Conservation (phyloP, 2,797 vertebrate species). For the Scolopax bukidnonensis region DNA sequence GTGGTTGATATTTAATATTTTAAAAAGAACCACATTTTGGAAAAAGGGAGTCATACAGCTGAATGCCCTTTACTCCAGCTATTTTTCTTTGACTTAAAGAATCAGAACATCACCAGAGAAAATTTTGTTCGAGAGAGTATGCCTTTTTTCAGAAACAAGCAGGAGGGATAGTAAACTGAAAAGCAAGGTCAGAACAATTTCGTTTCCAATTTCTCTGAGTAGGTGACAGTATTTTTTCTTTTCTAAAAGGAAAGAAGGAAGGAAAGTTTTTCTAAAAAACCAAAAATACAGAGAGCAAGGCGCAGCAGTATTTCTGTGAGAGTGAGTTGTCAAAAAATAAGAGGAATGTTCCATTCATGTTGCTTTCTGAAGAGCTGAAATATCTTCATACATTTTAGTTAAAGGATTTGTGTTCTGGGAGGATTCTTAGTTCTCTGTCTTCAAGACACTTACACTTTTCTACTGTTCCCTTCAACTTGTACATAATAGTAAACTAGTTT, state of each 20-base stretch:
- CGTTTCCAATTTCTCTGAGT: constrained; percentile 35
- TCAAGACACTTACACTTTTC: neutral
- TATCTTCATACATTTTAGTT: neutral
- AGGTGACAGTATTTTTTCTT: neutral
- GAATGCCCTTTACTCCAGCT: neutral
- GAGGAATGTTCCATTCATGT: neutral
- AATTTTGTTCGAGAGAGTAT: neutral
- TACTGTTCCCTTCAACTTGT: neutral
- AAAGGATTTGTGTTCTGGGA: neutral
- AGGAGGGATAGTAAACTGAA: constrained; percentile 13
- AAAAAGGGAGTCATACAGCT: neutral
- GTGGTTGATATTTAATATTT: neutral
- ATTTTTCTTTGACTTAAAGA: constrained; percentile 19
- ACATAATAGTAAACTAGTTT: neutral
- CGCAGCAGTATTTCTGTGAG: neutral
- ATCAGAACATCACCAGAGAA: neutral
- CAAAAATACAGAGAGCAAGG: neutral
- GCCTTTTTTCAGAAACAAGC: neutral
- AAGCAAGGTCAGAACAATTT: neutral
- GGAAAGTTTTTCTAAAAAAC: neutral
- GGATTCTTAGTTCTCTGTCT: neutral
- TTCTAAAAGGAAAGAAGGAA: neutral
- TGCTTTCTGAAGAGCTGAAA: neutral
- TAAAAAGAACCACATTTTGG: neutral
- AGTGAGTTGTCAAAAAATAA: neutral